These are phyloP conservation scores for Phocides pigmalion DNA, from an alignment of 1,140 invertebrate species.

Conservation along the genomic window DNA sequence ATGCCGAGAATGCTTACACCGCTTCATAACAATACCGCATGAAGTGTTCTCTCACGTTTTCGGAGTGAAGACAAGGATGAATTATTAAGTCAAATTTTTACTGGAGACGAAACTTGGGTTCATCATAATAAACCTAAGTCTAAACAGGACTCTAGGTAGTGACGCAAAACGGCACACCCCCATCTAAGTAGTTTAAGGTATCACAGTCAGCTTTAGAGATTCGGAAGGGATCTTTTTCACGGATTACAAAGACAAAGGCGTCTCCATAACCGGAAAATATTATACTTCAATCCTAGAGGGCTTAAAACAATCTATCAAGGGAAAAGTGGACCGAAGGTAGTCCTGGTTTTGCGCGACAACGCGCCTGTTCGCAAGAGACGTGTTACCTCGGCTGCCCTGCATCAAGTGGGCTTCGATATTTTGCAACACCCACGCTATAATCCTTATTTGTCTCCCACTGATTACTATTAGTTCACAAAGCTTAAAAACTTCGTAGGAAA, in stretches of 20 bases:
- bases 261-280: no score
- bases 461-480: conserved; percentile 31
- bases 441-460: conserved; percentile 8
- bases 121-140: no score
- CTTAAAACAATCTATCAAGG: conserved; percentile 29
- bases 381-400: conserved; percentile 54
- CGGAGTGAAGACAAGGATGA: no score
- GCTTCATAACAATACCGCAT: not conserved
- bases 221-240: conserved; percentile 35
- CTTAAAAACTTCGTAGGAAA: conserved; percentile 13
- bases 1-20: no score
- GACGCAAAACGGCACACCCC: conserved; percentile 36
- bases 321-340: conserved; percentile 29
- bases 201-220: conserved; percentile 37
- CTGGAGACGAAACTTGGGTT: no score
- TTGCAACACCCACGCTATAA: conserved; percentile 11
- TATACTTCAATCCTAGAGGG: conserved; percentile 30
- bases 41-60: no score
- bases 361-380: conserved; percentile 17
- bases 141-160: not conserved
- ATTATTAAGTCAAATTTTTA: no score
- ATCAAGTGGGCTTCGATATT: conserved; percentile 16
- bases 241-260: conserved; percentile 39
- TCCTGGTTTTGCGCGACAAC: conserved; percentile 68
- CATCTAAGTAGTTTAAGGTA: conserved; percentile 42